These are phyloP conservation scores for Formica aserva DNA, from an alignment of 2,888 invertebrate genomes.

Conservation along the genomic window DNA sequence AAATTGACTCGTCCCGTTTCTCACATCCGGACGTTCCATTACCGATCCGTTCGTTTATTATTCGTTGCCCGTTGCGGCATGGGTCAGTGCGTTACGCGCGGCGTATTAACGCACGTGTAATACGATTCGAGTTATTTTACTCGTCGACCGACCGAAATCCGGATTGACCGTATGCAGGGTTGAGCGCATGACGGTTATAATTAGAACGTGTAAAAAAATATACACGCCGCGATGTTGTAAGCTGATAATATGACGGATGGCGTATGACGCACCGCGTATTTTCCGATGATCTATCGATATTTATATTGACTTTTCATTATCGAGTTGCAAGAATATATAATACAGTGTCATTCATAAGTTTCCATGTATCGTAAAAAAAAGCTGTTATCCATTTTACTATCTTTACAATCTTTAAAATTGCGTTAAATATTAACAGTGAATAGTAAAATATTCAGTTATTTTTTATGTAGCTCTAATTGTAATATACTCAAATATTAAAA, in stretches of 20 bases:
- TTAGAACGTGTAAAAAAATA: constrained; percentile 56
- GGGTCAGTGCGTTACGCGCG: constrained; percentile 52
- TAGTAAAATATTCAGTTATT: neutral
- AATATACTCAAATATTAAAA: neutral
- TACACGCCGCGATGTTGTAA: constrained; percentile 40
- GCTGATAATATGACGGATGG: constrained; percentile 50
- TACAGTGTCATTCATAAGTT: neutral
- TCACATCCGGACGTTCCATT: constrained; percentile 45
- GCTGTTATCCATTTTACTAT: neutral
- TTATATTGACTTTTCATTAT: constrained; percentile 21
- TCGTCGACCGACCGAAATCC: constrained; percentile 49
- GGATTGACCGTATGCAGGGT: constrained; percentile 33
- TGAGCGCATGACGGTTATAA: constrained; percentile 45
- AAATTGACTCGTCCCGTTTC: constrained; percentile 42
- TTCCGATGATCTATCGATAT: constrained; percentile 44
- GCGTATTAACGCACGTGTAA: constrained; percentile 61
- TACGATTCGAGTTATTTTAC: constrained; percentile 61
- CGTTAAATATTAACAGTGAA: neutral
- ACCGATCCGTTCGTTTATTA: constrained; percentile 54
- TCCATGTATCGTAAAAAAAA: neutral
- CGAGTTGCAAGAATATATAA: neutral
- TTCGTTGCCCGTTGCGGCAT: constrained; percentile 49
- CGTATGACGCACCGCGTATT: neutral
- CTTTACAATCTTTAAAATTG: neutral
- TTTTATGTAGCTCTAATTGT: neutral